Evolutionary conservation across 2,797 vertebrate genomes (phyloP).

Genomic region (Micropoecilia bifurca): DNA sequence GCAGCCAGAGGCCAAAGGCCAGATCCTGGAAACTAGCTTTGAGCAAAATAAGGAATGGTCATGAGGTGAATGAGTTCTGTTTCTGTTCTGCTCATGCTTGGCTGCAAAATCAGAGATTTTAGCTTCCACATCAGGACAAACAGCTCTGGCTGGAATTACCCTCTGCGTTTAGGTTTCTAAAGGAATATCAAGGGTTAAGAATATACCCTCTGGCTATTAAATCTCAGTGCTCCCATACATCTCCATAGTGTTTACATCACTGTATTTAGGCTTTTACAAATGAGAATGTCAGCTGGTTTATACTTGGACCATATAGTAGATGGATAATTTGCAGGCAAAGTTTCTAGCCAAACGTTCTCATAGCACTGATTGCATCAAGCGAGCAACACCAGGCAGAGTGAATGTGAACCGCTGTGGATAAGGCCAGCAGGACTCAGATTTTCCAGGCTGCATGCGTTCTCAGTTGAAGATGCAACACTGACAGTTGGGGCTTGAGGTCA

Average conservation of each 20-base stretch:
- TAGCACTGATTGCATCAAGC: constrained; percentile 53
- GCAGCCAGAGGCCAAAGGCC: constrained; percentile 60
- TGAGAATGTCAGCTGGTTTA: constrained; percentile 35
- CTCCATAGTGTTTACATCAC: not conserved
- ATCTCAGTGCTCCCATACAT: constrained; percentile 1
- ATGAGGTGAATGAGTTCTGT: constrained; percentile 65
- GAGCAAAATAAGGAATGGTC: constrained; percentile 56
- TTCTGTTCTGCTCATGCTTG: constrained; percentile 58
- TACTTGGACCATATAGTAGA: constrained; percentile 23
- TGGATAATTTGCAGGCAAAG: constrained; percentile 32
- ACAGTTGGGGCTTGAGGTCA: constrained; percentile 79
- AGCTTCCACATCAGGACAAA: constrained; percentile 37
- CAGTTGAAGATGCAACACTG: constrained; percentile 70
- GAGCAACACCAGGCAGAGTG: constrained; percentile 30
- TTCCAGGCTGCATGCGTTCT: constrained; percentile 76
- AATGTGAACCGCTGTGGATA: constrained; percentile 25
- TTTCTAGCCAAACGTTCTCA: constrained; percentile 52
- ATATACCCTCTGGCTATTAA: constrained; percentile 15
- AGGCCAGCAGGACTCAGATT: constrained; percentile 72
- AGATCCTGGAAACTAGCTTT: constrained; percentile 47
- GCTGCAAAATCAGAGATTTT: constrained; percentile 40
- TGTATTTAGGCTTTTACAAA: constrained; percentile 16
- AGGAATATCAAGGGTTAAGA: constrained; percentile 25
- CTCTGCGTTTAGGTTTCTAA: constrained; percentile 26
- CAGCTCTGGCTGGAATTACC: constrained; percentile 36